Evolutionary conservation across 2,888 invertebrate species (phyloP).

Genomic region (Arge pagana): DNA sequence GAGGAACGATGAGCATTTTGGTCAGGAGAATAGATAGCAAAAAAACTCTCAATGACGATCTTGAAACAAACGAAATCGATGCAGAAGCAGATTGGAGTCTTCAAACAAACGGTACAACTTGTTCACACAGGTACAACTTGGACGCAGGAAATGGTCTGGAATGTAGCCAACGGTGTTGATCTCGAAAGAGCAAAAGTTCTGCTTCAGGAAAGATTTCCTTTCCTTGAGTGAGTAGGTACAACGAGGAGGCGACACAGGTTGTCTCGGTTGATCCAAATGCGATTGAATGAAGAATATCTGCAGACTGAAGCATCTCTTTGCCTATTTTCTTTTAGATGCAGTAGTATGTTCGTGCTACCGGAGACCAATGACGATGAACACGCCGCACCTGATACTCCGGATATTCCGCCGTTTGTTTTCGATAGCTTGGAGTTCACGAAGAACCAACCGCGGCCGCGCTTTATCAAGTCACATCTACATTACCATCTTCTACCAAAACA

Average conservation of each 20-base stretch:
- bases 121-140: slow-evolving; percentile 83
- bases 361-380: neutral
- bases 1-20: too few relatives aligned
- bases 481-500: slow-evolving; percentile 64
- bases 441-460: slow-evolving; percentile 61
- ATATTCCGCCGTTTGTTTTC: slow-evolving; percentile 36
- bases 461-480: slow-evolving; percentile 70
- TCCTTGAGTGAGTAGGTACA: slow-evolving; percentile 58
- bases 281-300: too few relatives aligned
- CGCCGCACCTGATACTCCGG: slow-evolving; percentile 35
- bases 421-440: slow-evolving; percentile 50
- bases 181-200: slow-evolving; percentile 63
- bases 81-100: too few relatives aligned
- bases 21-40: too few relatives aligned
- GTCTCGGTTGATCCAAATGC: too few relatives aligned
- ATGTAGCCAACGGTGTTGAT: slow-evolving; percentile 68
- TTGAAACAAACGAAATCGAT: too few relatives aligned
- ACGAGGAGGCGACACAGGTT: too few relatives aligned
- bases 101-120: too few relatives aligned
- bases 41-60: too few relatives aligned
- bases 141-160: slow-evolving; percentile 78
- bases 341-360: too few relatives aligned
- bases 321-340: too few relatives aligned
- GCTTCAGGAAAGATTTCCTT: slow-evolving; percentile 68
- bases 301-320: too few relatives aligned